A percentile compares a stretch with the other conserved stretches of the same genome.
Evolutionary conservation across 2,888 invertebrate genomes (phyloP).

Genomic region (Euzetes globulus): DNA sequence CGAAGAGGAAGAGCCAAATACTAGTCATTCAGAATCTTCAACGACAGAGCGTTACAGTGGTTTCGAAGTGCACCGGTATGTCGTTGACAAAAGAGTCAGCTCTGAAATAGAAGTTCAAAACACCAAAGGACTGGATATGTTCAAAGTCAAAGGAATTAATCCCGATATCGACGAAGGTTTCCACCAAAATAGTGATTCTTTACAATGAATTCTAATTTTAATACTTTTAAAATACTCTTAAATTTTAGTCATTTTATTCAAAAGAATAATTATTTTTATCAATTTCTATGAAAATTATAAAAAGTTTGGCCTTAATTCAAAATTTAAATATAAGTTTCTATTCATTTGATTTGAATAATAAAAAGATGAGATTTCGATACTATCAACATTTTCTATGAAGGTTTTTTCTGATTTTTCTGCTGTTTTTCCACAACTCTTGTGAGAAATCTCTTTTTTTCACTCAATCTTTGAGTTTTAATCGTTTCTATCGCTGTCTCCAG

Average conservation of each 20-base stretch:
- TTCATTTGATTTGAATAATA: background rate
- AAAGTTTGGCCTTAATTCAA: too few species aligned
- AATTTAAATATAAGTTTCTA: too few species aligned
- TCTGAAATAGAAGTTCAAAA: background rate
- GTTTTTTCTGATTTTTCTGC: background rate
- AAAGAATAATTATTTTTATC: background rate
- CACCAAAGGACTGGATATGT: background rate
- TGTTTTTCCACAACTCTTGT: background rate
- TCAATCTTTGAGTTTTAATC: background rate
- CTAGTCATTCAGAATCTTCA: background rate
- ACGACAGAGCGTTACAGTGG: background rate
- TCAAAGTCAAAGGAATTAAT: constrained; percentile 13
- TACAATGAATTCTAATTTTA: background rate
- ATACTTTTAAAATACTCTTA: background rate
- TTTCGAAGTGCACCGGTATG: background rate
- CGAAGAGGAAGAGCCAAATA: background rate
- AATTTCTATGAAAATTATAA: too few species aligned
- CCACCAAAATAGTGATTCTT: background rate
- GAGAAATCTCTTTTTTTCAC: background rate
- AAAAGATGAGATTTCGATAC: too few species aligned
- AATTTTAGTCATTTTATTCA: background rate
- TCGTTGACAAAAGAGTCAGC: background rate
- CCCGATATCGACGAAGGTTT: constrained; percentile 1
- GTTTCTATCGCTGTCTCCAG: background rate
- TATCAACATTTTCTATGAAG: too few species aligned